Base-by-base conservation (phyloP, 2,113 vertebrate species). In the Bothrops jararaca region DNA sequence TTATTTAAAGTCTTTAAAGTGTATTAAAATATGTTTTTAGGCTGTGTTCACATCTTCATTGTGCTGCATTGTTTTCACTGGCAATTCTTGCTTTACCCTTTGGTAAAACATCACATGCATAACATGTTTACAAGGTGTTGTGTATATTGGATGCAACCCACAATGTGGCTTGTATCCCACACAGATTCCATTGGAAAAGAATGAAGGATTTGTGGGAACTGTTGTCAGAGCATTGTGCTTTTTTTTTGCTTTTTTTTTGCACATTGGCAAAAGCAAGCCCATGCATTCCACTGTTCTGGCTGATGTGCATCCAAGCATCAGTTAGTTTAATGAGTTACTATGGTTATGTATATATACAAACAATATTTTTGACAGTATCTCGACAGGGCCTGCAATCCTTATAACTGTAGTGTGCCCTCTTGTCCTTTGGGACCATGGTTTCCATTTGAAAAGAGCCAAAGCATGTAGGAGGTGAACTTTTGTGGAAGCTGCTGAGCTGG, bases 391-490 rank as follows among this genome's bases (percentile, higher is more conserved):
- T 89, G 29, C 18, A 85, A 50, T 80, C 94, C 89, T 90, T 54
- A 64, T 50, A 12, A 89, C 45, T 57, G 29, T 86, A 93, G 91
- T 48, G 93, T 80, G 92, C 93, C 26, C 0, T 87, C 48, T 86
- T 60, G 91, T 94, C 96, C 95, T 92, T 74, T 69, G 87, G 90
- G 22, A 53, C 94, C 92, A 24, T 42, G 12, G 45, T 53, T 60
- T 69, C 52, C 48, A 90, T n/a, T 29, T 53, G 12, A 88, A 53
- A n/a, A 88, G 52, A 39, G 87, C 53, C 53, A 54, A 34, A 10
- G 6, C 6, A 34, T 54, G 56, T 88, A 34, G 60, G 42, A 29
- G 56, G 39, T 89, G 9, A 42, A 89, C n/a, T 23, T 18, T 42
- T 29, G 29, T 90, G 88, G 56, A 60, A 60, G 8, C 34, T 89